These are phyloP conservation scores for Melanophora roralis DNA, from an alignment of 2,888 invertebrate species.

Conservation along the genomic window DNA sequence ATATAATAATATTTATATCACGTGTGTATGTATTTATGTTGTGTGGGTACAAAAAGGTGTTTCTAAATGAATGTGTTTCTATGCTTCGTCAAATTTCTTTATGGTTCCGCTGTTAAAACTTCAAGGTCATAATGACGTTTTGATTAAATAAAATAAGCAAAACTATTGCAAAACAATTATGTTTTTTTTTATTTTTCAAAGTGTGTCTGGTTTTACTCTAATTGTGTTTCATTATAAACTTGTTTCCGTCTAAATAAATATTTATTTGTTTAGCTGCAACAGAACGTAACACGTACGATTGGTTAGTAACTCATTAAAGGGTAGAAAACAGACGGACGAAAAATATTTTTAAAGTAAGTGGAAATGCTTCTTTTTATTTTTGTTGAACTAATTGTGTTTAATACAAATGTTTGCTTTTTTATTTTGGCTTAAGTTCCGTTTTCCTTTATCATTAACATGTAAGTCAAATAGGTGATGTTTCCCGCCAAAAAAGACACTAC, in stretches of 20 bases:
- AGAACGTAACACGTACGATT: background rate
- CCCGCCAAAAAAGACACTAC: too few relatives aligned
- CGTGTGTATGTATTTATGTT: too few relatives aligned
- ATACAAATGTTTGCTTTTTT: too few relatives aligned
- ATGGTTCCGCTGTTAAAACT: slow-evolving; percentile 73
- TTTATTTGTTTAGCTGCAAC: slow-evolving; percentile 17
- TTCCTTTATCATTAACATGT: too few relatives aligned
- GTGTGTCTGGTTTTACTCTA: slow-evolving; percentile 62
- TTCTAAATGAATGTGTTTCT: slow-evolving; percentile 53
- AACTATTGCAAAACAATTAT: slow-evolving; percentile 19
- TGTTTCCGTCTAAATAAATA: background rate
- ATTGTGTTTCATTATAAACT: slow-evolving; percentile 43
- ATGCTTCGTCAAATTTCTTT: slow-evolving; percentile 64
- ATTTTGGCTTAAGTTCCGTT: too few relatives aligned
- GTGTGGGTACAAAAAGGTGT: too few relatives aligned
- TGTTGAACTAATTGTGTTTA: too few relatives aligned
- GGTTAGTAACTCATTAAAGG: background rate
- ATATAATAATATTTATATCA: too few relatives aligned
- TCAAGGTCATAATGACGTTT: slow-evolving; percentile 72
- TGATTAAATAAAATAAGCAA: slow-evolving; percentile 56
- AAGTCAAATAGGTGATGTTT: too few relatives aligned
- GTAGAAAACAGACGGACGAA: background rate
- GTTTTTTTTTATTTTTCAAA: slow-evolving; percentile 24
- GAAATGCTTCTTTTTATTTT: too few relatives aligned
- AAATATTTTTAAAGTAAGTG: background rate